Evolutionary conservation across 2,113 vertebrate genomes (phyloP).

Genomic region (Hydropotes inermis): DNA sequence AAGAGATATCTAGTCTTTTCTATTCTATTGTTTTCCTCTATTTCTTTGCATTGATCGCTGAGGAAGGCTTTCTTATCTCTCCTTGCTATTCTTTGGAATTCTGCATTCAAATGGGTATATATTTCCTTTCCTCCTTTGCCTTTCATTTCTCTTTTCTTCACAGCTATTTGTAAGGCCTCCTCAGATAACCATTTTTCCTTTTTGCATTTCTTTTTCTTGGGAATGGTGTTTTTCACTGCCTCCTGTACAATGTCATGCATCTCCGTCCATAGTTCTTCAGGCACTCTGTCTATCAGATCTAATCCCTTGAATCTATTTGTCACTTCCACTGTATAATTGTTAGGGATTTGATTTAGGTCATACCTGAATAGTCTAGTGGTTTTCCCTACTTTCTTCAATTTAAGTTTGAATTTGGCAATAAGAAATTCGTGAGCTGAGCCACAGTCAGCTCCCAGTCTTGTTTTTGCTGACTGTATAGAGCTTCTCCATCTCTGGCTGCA

Average conservation of each 20-base stretch:
- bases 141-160: background rate
- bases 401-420: background rate
- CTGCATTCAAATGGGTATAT: background rate
- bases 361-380: background rate
- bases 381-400: background rate
- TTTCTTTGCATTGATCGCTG: background rate
- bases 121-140: background rate
- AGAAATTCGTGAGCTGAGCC: background rate
- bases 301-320: background rate
- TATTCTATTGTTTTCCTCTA: background rate
- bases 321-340: background rate
- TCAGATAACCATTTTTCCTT: background rate
- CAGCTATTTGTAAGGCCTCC: background rate
- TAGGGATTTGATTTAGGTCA: background rate
- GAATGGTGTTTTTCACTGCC: background rate
- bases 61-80: background rate
- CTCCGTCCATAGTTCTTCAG: background rate
- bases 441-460: background rate
- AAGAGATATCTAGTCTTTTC: background rate
- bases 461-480: background rate
- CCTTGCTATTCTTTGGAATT: background rate
- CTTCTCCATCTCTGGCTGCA: background rate
- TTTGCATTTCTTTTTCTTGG: background rate
- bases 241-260: background rate
- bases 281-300: background rate